A percentile compares a stretch with the other conserved stretches of the same genome.
These are phyloP conservation scores for Siderastrea siderea DNA, from an alignment of 92 coral and sea anemone species.

Conservation along the genomic window DNA sequence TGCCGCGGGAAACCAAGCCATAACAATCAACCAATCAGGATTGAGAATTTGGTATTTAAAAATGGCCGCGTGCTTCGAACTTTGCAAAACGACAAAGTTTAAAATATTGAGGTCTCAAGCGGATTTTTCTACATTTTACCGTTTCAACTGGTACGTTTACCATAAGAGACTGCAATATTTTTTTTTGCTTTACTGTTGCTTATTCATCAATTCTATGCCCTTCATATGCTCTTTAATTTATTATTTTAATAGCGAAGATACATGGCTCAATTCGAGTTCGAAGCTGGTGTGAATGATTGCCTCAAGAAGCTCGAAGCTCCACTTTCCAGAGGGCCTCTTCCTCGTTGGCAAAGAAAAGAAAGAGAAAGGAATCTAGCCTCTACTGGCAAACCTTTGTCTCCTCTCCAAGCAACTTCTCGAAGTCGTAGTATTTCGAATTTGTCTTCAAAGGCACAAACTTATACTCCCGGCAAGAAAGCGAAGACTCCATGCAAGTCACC, in stretches of 20 bases:
- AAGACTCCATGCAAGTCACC: slow-evolving; percentile 83
- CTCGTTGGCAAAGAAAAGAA: slow-evolving; percentile 96
- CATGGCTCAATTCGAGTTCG: slow-evolving; percentile 95
- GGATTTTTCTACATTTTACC: not conserved
- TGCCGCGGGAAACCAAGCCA: too few species aligned
- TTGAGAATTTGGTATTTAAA: slow-evolving; percentile 25
- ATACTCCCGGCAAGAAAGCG: slow-evolving; percentile 61
- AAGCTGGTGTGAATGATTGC: slow-evolving; percentile 90
- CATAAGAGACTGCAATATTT: not conserved
- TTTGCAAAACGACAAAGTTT: not conserved
- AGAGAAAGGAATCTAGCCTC: slow-evolving; percentile 54
- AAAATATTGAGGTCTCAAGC: too few species aligned
- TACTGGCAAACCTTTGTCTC: slow-evolving; percentile 65
- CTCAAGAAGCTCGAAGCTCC: slow-evolving; percentile 92
- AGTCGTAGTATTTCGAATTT: not conserved
- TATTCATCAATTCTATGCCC: not conserved
- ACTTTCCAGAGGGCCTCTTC: slow-evolving; percentile 82
- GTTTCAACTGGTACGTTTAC: not conserved
- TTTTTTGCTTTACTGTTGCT: not conserved
- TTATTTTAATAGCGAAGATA: not conserved
- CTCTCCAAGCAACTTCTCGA: slow-evolving; percentile 41
- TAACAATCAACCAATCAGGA: slow-evolving; percentile 37
- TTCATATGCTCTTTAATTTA: not conserved
- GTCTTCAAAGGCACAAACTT: slow-evolving; percentile 55
- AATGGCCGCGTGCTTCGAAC: slow-evolving; percentile 30